phyloP scores from a whole-genome alignment of 2,113 vertebrate species.

The Porphyrio hochstetteri region DNA sequence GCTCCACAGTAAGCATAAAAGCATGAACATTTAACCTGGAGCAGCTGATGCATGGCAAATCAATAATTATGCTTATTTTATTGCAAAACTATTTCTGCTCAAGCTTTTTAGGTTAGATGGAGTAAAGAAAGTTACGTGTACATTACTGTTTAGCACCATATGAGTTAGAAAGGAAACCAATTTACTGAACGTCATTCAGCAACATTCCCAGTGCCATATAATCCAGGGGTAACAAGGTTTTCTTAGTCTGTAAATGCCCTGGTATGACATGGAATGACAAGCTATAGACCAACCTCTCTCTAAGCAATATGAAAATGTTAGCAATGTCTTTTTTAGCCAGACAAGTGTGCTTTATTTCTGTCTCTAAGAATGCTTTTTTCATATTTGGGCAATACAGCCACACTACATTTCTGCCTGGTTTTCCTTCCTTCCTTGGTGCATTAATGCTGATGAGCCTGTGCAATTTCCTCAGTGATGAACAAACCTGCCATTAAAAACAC shows the following conservation, averaged over 20 bases:
- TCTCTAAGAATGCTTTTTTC: neutral
- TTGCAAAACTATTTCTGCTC: neutral
- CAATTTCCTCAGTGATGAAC: conserved; percentile 49
- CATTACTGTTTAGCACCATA: neutral
- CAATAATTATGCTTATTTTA: conserved; percentile 27
- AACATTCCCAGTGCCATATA: neutral
- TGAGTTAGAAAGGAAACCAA: neutral
- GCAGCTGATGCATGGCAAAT: conserved; percentile 4
- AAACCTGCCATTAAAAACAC: conserved; percentile 62
- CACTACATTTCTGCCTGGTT: neutral
- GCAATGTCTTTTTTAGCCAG: neutral
- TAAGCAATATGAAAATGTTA: neutral
- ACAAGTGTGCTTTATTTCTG: neutral
- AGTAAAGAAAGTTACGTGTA: neutral
- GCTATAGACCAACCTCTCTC: neutral
- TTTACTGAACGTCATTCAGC: neutral
- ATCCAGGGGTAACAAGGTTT: neutral
- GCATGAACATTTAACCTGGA: conserved; percentile 23
- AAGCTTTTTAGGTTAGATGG: neutral
- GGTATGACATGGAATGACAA: neutral
- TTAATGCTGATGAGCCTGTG: conserved; percentile 47
- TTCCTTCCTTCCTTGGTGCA: conserved; percentile 6
- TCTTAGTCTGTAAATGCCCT: neutral
- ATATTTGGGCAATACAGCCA: neutral
- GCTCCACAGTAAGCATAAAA: neutral